Percentiles rank a stretch among this genome's conserved stretches.
phyloP scores from a whole-genome alignment of 2,888 invertebrate genomes.

The Platycheirus rosarum region DNA sequence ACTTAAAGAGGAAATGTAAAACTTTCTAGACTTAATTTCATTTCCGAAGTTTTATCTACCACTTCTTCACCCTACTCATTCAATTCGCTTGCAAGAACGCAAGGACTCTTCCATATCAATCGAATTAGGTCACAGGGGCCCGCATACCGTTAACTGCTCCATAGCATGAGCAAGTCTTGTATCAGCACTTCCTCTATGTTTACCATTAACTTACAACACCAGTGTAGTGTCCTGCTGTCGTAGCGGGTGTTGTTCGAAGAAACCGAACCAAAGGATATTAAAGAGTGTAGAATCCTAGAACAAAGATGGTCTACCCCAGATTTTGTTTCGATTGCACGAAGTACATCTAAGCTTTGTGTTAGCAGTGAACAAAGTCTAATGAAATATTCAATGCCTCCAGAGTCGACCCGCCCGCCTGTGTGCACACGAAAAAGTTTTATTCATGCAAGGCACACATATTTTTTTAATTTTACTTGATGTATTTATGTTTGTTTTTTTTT shows the following conservation, averaged over 20 bases:
- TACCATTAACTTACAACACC: conserved; percentile 4
- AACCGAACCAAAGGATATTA: conserved; percentile 9
- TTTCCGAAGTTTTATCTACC: conserved; percentile 62
- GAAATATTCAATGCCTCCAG: conserved; percentile 23
- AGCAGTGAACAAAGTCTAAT: conserved; percentile 14
- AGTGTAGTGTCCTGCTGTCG: background rate
- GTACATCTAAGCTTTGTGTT: conserved; percentile 15
- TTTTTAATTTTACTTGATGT: conserved; percentile 20
- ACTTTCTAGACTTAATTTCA: conserved; percentile 69
- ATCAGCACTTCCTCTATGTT: conserved; percentile 22
- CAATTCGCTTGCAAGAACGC: conserved; percentile 13
- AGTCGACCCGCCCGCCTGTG: background rate
- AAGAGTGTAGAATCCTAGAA: conserved; percentile 11
- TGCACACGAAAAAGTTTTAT: conserved; percentile 5
- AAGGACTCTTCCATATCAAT: conserved; percentile 32
- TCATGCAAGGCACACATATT: conserved; percentile 12
- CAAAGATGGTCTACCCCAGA: conserved; percentile 31
- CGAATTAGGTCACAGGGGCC: conserved; percentile 50
- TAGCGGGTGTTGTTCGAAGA: conserved; percentile 1
- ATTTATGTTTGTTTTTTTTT: conserved; percentile 5
- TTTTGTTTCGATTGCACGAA: conserved; percentile 18
- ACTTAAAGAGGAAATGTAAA: conserved; percentile 53
- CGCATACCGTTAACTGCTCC: conserved; percentile 6
- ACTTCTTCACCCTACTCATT: conserved; percentile 1
- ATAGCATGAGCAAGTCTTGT: conserved; percentile 45